phyloP scores from a whole-genome alignment of 2,888 invertebrate species.

The Ormyrus nitidulus region DNA sequence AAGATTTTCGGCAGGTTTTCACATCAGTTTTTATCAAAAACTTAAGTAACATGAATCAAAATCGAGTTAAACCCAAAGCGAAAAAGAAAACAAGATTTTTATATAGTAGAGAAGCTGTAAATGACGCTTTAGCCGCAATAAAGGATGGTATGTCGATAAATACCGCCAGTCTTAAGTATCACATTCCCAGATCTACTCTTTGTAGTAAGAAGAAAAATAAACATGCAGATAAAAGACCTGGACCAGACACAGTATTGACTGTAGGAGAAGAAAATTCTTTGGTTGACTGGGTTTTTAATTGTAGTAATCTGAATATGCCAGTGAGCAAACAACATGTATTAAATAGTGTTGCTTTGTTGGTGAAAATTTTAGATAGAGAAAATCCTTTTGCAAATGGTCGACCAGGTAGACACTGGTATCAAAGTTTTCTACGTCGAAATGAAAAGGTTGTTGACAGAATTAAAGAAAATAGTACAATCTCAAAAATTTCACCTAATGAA shows the following conservation, averaged over 20 bases:
- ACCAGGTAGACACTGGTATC: constrained; percentile 36
- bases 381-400: constrained; percentile 49
- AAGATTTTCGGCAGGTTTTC: too few relatives aligned
- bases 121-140: constrained; percentile 42
- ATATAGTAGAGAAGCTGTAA: constrained; percentile 30
- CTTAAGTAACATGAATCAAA: not conserved
- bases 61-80: not conserved
- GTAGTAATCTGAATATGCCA: constrained; percentile 58
- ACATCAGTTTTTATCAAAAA: not conserved
- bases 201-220: constrained; percentile 48
- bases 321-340: constrained; percentile 57
- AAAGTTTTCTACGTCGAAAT: constrained; percentile 15
- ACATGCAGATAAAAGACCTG: constrained; percentile 51
- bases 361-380: constrained; percentile 51
- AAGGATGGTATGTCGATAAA: constrained; percentile 47
- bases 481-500: not conserved
- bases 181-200: constrained; percentile 55
- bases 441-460: not conserved
- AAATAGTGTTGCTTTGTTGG: constrained; percentile 57
- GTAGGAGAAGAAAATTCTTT: constrained; percentile 51
- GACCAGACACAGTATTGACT: constrained; percentile 49
- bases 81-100: constrained; percentile 12
- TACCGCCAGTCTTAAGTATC: constrained; percentile 45
- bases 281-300: constrained; percentile 56
- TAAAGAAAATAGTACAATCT: not conserved